These are phyloP conservation scores for Cancer borealis DNA, from an alignment of 2,888 invertebrate genomes.

Conservation along the genomic window DNA sequence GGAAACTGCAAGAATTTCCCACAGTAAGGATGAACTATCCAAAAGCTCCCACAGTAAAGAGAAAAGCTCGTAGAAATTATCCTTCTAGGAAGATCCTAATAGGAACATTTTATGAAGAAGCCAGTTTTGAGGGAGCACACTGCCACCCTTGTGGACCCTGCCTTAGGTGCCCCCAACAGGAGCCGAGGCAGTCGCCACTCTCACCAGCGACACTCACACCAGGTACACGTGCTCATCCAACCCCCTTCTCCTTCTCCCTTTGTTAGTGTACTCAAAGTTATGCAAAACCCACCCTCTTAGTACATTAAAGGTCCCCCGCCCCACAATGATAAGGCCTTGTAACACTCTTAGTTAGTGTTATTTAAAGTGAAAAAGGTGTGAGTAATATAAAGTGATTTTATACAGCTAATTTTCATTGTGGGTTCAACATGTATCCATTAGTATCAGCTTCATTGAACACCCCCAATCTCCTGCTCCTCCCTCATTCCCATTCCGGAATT, in stretches of 20 bases:
- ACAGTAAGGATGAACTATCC: slow-evolving; percentile 20
- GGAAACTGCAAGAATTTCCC: slow-evolving; percentile 1
- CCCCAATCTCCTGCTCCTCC: background rate
- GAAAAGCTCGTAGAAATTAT: background rate
- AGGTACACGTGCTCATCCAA: slow-evolving; percentile 31
- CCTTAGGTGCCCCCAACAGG: slow-evolving; percentile 25
- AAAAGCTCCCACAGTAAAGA: slow-evolving; percentile 42
- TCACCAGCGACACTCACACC: slow-evolving; percentile 49
- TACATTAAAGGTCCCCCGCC: too few species aligned
- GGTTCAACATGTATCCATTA: background rate
- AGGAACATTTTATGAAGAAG: slow-evolving; percentile 18
- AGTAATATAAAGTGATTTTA: background rate
- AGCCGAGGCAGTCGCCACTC: slow-evolving; percentile 37
- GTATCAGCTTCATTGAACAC: background rate
- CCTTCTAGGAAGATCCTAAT: slow-evolving; percentile 48
- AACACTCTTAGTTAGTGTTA: background rate
- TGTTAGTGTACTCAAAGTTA: background rate
- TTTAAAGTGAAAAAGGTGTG: background rate
- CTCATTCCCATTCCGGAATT: background rate
- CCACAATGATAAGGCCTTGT: background rate
- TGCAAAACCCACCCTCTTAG: too few species aligned
- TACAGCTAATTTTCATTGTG: background rate
- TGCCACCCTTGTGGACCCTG: background rate
- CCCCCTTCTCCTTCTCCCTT: background rate
- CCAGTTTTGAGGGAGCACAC: background rate